These are phyloP conservation scores for Chiridota heheva DNA, from an alignment of 35 echinoderm and acorn worm species.

Conservation along the genomic window DNA sequence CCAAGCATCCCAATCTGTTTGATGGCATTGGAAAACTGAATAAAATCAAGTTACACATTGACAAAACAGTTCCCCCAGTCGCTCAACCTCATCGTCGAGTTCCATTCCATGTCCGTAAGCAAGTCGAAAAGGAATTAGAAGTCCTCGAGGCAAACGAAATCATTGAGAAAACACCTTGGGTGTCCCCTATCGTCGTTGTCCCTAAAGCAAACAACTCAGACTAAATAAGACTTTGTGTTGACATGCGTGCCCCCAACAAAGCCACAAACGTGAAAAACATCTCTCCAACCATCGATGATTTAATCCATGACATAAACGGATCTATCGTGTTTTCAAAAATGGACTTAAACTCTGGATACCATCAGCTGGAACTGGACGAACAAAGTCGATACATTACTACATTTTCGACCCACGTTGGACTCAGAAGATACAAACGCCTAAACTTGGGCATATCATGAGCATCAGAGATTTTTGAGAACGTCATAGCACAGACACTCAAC, in stretches of 20 bases:
- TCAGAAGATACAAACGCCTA: constrained; percentile 41
- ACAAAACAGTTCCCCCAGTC: constrained; percentile 19
- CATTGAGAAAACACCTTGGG: constrained; percentile 20
- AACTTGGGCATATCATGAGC: constrained; percentile 46
- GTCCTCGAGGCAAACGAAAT: constrained; percentile 21
- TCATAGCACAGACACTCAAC: constrained; percentile 15
- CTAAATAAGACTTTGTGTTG: constrained; percentile 19
- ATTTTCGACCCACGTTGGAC: constrained; percentile 45
- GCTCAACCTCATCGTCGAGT: constrained; percentile 40
- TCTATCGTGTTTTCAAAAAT: background rate
- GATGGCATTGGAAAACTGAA: constrained; percentile 25
- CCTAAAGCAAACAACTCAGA: constrained; percentile 3
- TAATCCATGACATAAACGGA: constrained; percentile 24
- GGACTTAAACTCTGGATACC: constrained; percentile 33
- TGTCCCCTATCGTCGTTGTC: constrained; percentile 16
- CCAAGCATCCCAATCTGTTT: constrained; percentile 10
- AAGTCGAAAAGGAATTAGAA: constrained; percentile 30
- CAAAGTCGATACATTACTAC: constrained; percentile 61
- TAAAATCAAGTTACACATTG: constrained; percentile 42
- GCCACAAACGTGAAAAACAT: constrained; percentile 47
- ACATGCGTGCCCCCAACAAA: constrained; percentile 22
- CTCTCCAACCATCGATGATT: constrained; percentile 52
- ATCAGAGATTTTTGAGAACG: constrained; percentile 53
- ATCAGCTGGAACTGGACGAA: constrained; percentile 33
- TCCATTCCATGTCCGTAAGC: constrained; percentile 41